Conservation (phyloP, 2,888 invertebrate species). For the Sinodicranocentrus sp. region DNA sequence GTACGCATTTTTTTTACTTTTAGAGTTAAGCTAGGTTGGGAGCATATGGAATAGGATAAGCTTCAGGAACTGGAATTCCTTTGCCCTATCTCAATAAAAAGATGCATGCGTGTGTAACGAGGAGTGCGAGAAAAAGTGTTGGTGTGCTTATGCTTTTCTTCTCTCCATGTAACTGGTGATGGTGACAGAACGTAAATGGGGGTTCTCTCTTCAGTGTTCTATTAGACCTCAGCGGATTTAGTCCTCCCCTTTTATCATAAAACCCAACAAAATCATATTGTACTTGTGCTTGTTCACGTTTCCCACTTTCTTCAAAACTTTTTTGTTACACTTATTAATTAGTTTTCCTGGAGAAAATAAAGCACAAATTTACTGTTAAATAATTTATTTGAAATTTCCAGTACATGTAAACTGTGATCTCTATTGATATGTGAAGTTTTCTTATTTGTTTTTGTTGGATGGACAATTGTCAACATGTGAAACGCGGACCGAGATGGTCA, state of each 20-base stretch:
- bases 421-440: no score
- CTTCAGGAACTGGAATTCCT: slow-evolving; percentile 57
- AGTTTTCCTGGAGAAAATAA: no score
- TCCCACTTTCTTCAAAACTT: no score
- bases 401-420: not conserved
- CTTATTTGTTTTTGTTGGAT: no score
- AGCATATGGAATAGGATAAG: slow-evolving; percentile 1
- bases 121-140: not conserved
- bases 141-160: not conserved
- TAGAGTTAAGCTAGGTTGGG: slow-evolving; percentile 58
- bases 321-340: no score
- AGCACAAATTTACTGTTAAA: no score
- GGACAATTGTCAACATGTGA: not conserved
- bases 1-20: not conserved
- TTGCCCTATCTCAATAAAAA: slow-evolving; percentile 61
- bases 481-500: not conserved
- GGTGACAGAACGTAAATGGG: no score
- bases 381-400: not conserved
- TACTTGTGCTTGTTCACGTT: not conserved
- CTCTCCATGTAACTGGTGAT: not conserved
- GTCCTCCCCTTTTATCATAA: slow-evolving; percentile 19
- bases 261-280: not conserved
- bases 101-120: slow-evolving; percentile 36
- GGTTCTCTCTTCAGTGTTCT: slow-evolving; percentile 50
- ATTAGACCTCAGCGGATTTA: slow-evolving; percentile 58